Percentiles rank a stretch among this genome's conserved stretches.
These are phyloP conservation scores for Tokudaia tokunoshimensis DNA, from an alignment of 2,797 vertebrate genomes.

Conservation along the genomic window DNA sequence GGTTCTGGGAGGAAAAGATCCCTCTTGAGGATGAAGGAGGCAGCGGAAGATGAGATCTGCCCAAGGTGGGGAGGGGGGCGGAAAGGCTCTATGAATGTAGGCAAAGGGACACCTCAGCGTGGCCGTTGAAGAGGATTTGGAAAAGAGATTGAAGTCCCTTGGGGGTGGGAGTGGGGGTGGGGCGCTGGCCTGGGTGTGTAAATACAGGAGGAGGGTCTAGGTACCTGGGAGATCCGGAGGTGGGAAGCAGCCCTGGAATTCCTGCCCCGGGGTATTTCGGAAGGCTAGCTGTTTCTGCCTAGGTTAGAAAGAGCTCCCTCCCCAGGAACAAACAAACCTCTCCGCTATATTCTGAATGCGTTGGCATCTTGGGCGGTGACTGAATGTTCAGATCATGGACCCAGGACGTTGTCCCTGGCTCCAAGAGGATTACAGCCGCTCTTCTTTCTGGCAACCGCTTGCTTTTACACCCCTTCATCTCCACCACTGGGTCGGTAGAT, in stretches of 20 bases:
- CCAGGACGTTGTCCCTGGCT: conserved; percentile 44
- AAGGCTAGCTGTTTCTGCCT: conserved; percentile 38
- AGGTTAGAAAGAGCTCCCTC: conserved; percentile 22
- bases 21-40: background rate
- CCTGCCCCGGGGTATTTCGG: background rate
- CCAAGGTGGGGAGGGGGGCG: background rate
- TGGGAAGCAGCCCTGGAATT: conserved; percentile 17
- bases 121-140: background rate
- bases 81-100: background rate
- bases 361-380: conserved; percentile 68
- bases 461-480: conserved; percentile 13
- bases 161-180: background rate
- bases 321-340: conserved; percentile 46
- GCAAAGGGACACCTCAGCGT: background rate
- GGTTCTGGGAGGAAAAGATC: conserved; percentile 19
- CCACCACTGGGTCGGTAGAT: background rate
- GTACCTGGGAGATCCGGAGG: conserved; percentile 40
- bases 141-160: conserved; percentile 9
- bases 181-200: conserved; percentile 36
- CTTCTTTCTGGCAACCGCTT: background rate
- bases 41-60: background rate
- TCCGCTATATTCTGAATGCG: conserved; percentile 50
- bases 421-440: background rate
- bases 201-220: conserved; percentile 66
- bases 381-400: conserved; percentile 57